Conservation (phyloP, 1,140 invertebrate species). For the Phymorhynchus buccinoides region DNA sequence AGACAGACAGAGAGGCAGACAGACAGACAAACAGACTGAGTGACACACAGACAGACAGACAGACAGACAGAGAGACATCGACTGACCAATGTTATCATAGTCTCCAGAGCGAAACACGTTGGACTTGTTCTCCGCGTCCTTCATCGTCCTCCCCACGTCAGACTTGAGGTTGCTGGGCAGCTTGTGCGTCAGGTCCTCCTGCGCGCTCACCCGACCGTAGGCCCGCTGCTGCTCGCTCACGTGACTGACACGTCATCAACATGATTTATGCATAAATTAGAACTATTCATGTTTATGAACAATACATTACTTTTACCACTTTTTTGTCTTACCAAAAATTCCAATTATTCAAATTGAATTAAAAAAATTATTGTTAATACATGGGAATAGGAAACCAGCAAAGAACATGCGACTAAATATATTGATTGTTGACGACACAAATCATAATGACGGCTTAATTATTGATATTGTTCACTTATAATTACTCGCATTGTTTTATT, state of each 20-base stretch:
- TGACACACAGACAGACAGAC: background rate
- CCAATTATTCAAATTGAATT: too few species aligned
- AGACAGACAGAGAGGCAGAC: background rate
- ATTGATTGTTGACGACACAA: too few species aligned
- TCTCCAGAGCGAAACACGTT: slow-evolving; percentile 59
- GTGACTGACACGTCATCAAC: slow-evolving; percentile 42
- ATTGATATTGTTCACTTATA: too few species aligned
- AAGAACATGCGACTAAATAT: too few species aligned
- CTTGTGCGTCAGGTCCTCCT: slow-evolving; percentile 35
- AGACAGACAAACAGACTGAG: background rate
- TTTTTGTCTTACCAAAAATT: too few species aligned
- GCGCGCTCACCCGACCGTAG: slow-evolving; percentile 36
- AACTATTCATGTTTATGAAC: too few species aligned
- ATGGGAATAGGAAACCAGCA: too few species aligned
- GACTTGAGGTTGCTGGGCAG: slow-evolving; percentile 36
- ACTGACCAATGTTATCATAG: slow-evolving; percentile 55
- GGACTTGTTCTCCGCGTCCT: slow-evolving; percentile 50
- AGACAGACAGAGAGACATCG: background rate
- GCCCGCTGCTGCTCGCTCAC: slow-evolving; percentile 54
- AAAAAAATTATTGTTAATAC: too few species aligned
- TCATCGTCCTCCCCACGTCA: slow-evolving; percentile 47
- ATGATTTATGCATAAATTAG: too few species aligned
- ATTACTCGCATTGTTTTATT: too few species aligned
- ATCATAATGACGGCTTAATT: too few species aligned
- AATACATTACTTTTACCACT: too few species aligned